Conservation (phyloP, 2,113 vertebrate species). For the Salvator merianae region DNA sequence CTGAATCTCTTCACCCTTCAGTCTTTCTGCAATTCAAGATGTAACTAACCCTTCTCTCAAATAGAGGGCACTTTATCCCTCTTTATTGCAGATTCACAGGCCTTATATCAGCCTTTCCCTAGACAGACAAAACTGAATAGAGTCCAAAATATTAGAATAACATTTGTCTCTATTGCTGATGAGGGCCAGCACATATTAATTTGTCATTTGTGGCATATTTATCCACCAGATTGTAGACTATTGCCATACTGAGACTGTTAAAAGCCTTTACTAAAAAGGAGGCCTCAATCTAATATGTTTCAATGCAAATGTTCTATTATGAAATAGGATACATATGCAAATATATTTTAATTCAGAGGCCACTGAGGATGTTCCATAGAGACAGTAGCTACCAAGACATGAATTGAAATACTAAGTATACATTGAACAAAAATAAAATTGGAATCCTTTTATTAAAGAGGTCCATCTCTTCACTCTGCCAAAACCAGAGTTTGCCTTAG, state of each 20-base stretch:
- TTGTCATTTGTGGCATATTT: slow-evolving; percentile 74
- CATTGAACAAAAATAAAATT: slow-evolving; percentile 9
- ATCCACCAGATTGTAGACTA: slow-evolving; percentile 66
- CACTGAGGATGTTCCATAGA: slow-evolving; percentile 42
- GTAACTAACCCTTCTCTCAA: slow-evolving; percentile 35
- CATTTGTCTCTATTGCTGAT: slow-evolving; percentile 67
- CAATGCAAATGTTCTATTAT: slow-evolving; percentile 49
- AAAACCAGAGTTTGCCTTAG: slow-evolving; percentile 5
- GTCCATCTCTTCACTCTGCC: slow-evolving; percentile 32
- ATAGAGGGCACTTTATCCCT: slow-evolving; percentile 64
- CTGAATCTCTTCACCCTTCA: neutral
- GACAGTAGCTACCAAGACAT: slow-evolving; percentile 14
- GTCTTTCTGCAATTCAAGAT: neutral
- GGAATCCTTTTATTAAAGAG: neutral
- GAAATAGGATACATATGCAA: slow-evolving; percentile 37
- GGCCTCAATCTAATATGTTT: slow-evolving; percentile 52
- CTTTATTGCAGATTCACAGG: slow-evolving; percentile 10
- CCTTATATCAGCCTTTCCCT: slow-evolving; percentile 37
- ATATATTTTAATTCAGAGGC: slow-evolving; percentile 19
- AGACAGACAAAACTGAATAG: slow-evolving; percentile 61
- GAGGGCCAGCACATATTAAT: slow-evolving; percentile 71
- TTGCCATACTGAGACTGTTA: slow-evolving; percentile 60
- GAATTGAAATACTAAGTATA: slow-evolving; percentile 31
- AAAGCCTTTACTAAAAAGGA: slow-evolving; percentile 67
- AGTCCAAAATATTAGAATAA: slow-evolving; percentile 70